These are phyloP conservation scores for Peucedramus taeniatus DNA, from an alignment of 2,113 vertebrate species.

Conservation along the genomic window DNA sequence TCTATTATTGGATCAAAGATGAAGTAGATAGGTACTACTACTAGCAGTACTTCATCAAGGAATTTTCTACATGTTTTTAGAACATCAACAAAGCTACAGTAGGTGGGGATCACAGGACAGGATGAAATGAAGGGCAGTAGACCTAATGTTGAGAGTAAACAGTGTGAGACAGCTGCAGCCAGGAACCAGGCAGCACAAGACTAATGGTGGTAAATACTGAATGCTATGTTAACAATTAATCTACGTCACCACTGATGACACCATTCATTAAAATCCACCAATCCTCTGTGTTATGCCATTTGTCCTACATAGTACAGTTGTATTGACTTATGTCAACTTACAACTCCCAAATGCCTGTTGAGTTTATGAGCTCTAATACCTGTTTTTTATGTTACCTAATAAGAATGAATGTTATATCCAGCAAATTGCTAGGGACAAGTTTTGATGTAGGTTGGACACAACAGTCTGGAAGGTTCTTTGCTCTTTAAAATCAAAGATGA, in stretches of 20 bases:
- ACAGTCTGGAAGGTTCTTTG: background rate
- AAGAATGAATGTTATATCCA: fast-evolving
- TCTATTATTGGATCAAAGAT: background rate
- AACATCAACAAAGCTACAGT: background rate
- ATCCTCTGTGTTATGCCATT: background rate
- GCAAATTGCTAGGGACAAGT: background rate
- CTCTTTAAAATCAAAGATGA: background rate
- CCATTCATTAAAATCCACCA: background rate
- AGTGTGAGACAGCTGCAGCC: background rate
- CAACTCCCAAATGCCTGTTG: background rate
- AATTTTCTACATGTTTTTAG: background rate
- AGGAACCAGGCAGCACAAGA: background rate
- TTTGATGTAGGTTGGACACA: background rate
- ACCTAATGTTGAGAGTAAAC: background rate
- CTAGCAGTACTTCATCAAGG: no score
- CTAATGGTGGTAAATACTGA: background rate
- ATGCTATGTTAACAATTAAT: background rate
- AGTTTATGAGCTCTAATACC: background rate
- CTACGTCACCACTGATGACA: background rate
- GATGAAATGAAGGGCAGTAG: background rate
- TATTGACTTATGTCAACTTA: background rate
- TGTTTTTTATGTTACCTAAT: background rate
- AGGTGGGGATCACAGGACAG: background rate
- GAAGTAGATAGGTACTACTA: background rate
- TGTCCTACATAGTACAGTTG: background rate